Conservation (phyloP, 2,888 invertebrate genomes). For the Tinea trinotella region DNA sequence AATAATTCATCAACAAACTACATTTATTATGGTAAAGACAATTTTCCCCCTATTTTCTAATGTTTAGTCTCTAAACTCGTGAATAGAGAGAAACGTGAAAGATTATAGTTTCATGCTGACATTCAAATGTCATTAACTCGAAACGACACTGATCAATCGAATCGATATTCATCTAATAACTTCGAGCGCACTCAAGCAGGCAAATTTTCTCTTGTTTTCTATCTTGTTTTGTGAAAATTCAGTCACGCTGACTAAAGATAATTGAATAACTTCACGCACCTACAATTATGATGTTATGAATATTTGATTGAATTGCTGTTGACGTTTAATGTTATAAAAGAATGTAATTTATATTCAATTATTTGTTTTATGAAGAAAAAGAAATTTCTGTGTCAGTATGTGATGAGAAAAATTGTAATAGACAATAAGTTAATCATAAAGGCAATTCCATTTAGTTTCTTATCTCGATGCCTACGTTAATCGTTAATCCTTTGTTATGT, state of each 20-base stretch:
- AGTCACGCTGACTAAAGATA: conserved; percentile 48
- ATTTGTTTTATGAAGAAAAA: not conserved
- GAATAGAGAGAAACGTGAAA: too few relatives aligned
- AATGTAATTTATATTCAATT: not conserved
- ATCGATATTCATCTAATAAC: conserved; percentile 14
- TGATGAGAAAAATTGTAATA: conserved; percentile 10
- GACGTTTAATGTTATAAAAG: conserved; percentile 1
- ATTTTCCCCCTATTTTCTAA: too few relatives aligned
- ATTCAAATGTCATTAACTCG: too few relatives aligned
- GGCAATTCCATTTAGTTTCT: too few relatives aligned
- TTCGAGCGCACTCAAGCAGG: conserved; percentile 44
- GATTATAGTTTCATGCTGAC: too few relatives aligned
- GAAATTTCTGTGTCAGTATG: not conserved
- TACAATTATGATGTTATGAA: conserved; percentile 42
- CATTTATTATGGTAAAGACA: too few relatives aligned
- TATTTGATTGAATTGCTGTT: conserved; percentile 32
- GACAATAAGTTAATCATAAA: too few relatives aligned
- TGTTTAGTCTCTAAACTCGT: too few relatives aligned
- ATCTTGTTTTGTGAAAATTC: conserved; percentile 54
- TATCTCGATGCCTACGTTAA: too few relatives aligned
- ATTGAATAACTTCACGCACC: conserved; percentile 64
- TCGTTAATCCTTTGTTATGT: too few relatives aligned
- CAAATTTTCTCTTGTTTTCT: conserved; percentile 64
- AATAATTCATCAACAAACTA: too few relatives aligned
- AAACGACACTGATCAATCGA: not conserved